Percentiles rank a stretch among this genome's conserved stretches.
Evolutionary conservation across 2,113 vertebrate genomes (phyloP).

Genomic region (Osmerus mordax): DNA sequence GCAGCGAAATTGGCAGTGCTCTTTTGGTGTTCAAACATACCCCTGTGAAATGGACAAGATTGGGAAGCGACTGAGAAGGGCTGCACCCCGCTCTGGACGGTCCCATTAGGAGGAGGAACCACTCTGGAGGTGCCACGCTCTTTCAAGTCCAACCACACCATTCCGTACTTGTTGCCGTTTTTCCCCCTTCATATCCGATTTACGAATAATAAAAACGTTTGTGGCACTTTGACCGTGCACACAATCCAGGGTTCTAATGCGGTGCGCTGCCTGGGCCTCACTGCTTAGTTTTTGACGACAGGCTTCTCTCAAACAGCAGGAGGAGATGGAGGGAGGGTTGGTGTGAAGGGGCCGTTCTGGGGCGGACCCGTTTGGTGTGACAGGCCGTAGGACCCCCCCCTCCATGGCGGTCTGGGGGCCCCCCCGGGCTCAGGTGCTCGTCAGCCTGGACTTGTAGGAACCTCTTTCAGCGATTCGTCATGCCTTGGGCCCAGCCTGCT

Average conservation of each 20-base stretch:
- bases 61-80: constrained; percentile 21
- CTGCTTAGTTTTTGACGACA: neutral
- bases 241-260: neutral
- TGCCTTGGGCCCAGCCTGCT: constrained; percentile 69
- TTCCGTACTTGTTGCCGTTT: neutral
- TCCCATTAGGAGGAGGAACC: neutral
- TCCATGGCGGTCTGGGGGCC: constrained; percentile 1
- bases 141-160: neutral
- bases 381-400: neutral
- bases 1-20: constrained; percentile 42
- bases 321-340: neutral
- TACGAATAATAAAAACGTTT: neutral
- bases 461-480: constrained; percentile 89
- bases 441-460: constrained; percentile 67
- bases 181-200: neutral
- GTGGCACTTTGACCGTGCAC: constrained; percentile 24
- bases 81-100: neutral
- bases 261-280: neutral
- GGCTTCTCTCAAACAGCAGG: constrained; percentile 10
- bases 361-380: neutral
- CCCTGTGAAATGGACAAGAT: constrained; percentile 32
- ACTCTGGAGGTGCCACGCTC: neutral
- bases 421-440: constrained; percentile 82
- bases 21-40: constrained; percentile 32
- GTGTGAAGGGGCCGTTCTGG: constrained; percentile 5